Conservation (phyloP, 2,113 vertebrate species). For the Motacilla alba region DNA sequence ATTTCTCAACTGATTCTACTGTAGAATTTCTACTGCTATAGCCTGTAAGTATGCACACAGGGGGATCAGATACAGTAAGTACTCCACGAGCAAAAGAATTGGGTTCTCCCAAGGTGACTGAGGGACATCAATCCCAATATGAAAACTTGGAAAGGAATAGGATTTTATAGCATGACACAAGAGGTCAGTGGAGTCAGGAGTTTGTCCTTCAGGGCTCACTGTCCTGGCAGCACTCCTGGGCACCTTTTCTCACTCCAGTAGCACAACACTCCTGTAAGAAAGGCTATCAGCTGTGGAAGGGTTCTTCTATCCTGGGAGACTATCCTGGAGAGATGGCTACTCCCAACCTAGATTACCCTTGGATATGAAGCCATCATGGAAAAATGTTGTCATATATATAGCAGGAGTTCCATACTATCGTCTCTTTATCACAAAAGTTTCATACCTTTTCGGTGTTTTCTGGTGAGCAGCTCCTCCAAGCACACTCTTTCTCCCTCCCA, state of each 20-base stretch:
- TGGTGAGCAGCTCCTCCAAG: too few relatives aligned
- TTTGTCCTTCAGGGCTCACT: background rate
- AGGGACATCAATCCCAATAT: background rate
- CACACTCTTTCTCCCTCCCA: too few relatives aligned
- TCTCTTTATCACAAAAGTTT: too few relatives aligned
- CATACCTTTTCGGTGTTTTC: too few relatives aligned
- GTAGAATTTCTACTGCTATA: background rate
- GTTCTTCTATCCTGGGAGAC: background rate
- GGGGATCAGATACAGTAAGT: background rate
- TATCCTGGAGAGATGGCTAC: background rate
- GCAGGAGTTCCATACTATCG: too few relatives aligned
- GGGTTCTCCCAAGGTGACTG: background rate
- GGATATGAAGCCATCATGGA: background rate
- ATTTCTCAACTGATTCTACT: background rate
- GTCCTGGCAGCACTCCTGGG: background rate
- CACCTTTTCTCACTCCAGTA: background rate
- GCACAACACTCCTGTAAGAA: background rate
- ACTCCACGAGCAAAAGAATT: background rate
- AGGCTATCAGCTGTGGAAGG: background rate
- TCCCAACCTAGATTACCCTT: background rate
- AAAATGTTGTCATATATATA: background rate
- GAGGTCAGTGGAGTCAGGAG: background rate
- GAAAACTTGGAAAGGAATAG: background rate
- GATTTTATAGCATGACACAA: background rate
- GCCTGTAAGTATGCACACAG: background rate